A percentile compares a stretch with the other conserved stretches of the same genome.
These are phyloP conservation scores for Cheilosia grossa DNA, from an alignment of 2,888 invertebrate genomes.

Conservation along the genomic window DNA sequence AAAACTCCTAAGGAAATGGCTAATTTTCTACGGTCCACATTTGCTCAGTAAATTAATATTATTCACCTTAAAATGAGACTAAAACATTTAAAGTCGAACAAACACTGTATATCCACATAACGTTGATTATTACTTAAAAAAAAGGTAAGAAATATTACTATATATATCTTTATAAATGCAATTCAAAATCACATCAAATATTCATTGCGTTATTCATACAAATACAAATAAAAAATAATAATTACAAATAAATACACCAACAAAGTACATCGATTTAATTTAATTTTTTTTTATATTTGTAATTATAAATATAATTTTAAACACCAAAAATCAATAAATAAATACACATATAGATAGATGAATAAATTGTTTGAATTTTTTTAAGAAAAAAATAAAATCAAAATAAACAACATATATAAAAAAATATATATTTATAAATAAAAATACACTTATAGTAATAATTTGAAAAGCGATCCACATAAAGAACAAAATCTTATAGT, in stretches of 20 bases:
- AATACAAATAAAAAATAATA: slow-evolving; percentile 41
- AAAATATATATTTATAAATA: slow-evolving; percentile 55
- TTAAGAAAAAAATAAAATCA: slow-evolving; percentile 27
- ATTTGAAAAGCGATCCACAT: slow-evolving; percentile 73
- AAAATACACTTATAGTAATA: slow-evolving; percentile 68
- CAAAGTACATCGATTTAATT: slow-evolving; percentile 62
- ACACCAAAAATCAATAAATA: slow-evolving; percentile 42
- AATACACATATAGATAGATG: slow-evolving; percentile 72
- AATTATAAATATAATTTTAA: slow-evolving; percentile 32
- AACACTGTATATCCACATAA: slow-evolving; percentile 72
- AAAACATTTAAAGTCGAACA: slow-evolving; percentile 24
- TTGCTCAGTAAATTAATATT: neutral
- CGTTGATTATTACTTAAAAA: slow-evolving; percentile 24
- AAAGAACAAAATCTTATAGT: slow-evolving; percentile 64
- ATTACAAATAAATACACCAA: slow-evolving; percentile 66
- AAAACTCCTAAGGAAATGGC: slow-evolving; percentile 19
- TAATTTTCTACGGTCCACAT: neutral
- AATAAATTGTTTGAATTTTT: slow-evolving; percentile 49
- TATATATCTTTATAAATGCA: slow-evolving; percentile 14
- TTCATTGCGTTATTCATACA: slow-evolving; percentile 57
- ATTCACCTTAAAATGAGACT: neutral
- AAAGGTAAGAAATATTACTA: slow-evolving; percentile 12
- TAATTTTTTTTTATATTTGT: slow-evolving; percentile 17
- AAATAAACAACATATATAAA: slow-evolving; percentile 34
- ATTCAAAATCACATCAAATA: slow-evolving; percentile 68